Evolutionary conservation across 2,797 vertebrate species (phyloP), one percentile per base, ranked within the genome.

Genomic region (Poecilia picta): DNA sequence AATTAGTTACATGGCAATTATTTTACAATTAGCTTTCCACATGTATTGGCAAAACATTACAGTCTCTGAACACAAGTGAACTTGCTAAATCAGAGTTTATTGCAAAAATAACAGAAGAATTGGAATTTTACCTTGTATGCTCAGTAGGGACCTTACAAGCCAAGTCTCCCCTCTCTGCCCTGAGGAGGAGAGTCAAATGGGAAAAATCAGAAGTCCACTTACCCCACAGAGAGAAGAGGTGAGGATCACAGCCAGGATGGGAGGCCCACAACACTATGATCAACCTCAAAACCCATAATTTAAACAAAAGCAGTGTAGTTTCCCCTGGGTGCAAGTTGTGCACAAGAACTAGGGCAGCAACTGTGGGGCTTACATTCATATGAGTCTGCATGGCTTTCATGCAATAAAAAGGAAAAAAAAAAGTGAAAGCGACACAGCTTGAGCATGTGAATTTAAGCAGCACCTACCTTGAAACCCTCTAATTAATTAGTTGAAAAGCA

Each of bases 121-220:
- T 57, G 88, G 91, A 91, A 77, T 84, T 92, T 95, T 95, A 95
- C 93, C 94, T 95, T 84, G 91, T 91, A 93, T 92, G 93, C 92
- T 94, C 90, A 94, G 94, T 81, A 94, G 91, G 92, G 93, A 94
- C 90, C 93, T 95, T 92, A 93, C 81, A 89, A 89, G 93, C 94
- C 94, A 94, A 91, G 89, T 68, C 88, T 93, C 90, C 84, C 93
- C 89, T 94, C 89, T 95, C 85, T 93, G 93, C 91, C 94, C 94
- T 94, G 89, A 91, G 93, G 92, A 96, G 92, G 88, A 92, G 91
- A 96, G 93, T 94, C 89, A 94, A 93, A 95, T 82, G 83, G 92
- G 84, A 92, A 93, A 94, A 86, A 93, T 95, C 91, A 93, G 93
- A 93, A 87, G 89, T 93, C 92, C 91, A 96, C 95, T 95, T 95